phyloP scores from a whole-genome alignment of 2,797 vertebrate species.

The Lacerta viridis region DNA sequence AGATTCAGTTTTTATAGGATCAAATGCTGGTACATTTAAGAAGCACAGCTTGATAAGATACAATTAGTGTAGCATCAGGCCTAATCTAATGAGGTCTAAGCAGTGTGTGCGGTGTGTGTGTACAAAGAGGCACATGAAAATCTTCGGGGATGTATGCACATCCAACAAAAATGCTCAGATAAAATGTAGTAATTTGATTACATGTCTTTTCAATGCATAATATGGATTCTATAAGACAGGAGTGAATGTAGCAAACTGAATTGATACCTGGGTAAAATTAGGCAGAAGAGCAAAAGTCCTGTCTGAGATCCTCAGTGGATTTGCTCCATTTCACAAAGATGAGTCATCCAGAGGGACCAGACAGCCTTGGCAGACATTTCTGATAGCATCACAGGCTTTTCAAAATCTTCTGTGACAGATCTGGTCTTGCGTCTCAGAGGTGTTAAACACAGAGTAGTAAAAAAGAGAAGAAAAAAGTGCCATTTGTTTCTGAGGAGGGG shows the following conservation, averaged over 20 bases:
- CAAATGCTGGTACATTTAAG: conserved; percentile 71
- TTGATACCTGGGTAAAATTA: conserved; percentile 51
- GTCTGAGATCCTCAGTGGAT: conserved; percentile 34
- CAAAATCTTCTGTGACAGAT: conserved; percentile 19
- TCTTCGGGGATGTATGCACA: conserved; percentile 34
- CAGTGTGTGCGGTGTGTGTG: conserved; percentile 44
- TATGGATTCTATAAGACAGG: conserved; percentile 37
- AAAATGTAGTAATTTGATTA: conserved; percentile 51
- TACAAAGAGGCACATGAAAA: conserved; percentile 43
- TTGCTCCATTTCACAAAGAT: conserved; percentile 51
- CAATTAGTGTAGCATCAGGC: conserved; percentile 66
- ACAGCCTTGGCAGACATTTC: not conserved
- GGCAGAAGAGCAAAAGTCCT: conserved; percentile 45
- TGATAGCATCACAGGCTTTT: conserved; percentile 42
- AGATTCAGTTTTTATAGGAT: conserved; percentile 77
- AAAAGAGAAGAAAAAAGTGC: conserved; percentile 14
- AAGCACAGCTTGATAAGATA: conserved; percentile 72
- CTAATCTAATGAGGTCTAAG: conserved; percentile 62
- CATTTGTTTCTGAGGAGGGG: conserved; percentile 53
- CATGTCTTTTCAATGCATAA: conserved; percentile 49
- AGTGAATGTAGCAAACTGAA: conserved; percentile 46
- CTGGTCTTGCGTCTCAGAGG: not conserved
- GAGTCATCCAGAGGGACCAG: conserved; percentile 27
- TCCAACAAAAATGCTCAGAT: conserved; percentile 21
- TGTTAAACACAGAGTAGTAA: conserved; percentile 50